phyloP scores from a whole-genome alignment of 1,140 invertebrate genomes.

The Orius laevigatus region DNA sequence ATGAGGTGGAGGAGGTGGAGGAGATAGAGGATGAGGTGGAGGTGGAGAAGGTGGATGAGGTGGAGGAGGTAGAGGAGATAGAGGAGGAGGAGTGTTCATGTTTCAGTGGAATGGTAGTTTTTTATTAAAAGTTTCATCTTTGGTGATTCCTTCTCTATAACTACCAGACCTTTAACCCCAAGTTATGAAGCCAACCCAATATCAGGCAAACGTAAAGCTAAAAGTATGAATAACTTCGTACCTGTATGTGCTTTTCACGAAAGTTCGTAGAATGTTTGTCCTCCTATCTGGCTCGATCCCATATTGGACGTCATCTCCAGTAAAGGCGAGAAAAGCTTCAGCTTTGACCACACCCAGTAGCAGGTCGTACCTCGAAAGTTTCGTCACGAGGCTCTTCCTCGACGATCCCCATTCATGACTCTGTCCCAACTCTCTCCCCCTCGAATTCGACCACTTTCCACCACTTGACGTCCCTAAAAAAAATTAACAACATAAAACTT shows the following conservation, averaged over 20 bases:
- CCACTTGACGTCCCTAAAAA: slow-evolving; percentile 22
- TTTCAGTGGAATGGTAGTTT: too few relatives aligned
- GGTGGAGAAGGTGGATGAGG: too few relatives aligned
- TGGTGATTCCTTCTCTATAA: too few relatives aligned
- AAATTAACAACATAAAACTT: slow-evolving; percentile 1
- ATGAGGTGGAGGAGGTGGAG: too few relatives aligned
- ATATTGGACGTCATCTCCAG: slow-evolving; percentile 75
- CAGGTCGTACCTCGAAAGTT: slow-evolving; percentile 72
- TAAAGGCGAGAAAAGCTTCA: slow-evolving; percentile 76
- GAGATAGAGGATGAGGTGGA: too few relatives aligned
- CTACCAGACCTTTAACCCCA: too few relatives aligned
- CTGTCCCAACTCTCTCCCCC: background rate
- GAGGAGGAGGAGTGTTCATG: too few relatives aligned
- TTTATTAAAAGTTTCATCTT: too few relatives aligned
- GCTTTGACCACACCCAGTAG: slow-evolving; percentile 80
- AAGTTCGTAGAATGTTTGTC: slow-evolving; percentile 77
- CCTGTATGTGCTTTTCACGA: slow-evolving; percentile 83
- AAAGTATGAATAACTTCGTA: too few relatives aligned
- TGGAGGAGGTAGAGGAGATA: too few relatives aligned
- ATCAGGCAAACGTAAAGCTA: too few relatives aligned
- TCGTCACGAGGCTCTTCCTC: slow-evolving; percentile 55
- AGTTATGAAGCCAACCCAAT: too few relatives aligned
- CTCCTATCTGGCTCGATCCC: slow-evolving; percentile 79
- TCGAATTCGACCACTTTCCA: slow-evolving; percentile 20
- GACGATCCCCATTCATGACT: slow-evolving; percentile 24